Percentiles rank a stretch among this genome's conserved stretches.
Evolutionary conservation across 2,113 vertebrate species (phyloP).

Genomic region (Ursus arctos): DNA sequence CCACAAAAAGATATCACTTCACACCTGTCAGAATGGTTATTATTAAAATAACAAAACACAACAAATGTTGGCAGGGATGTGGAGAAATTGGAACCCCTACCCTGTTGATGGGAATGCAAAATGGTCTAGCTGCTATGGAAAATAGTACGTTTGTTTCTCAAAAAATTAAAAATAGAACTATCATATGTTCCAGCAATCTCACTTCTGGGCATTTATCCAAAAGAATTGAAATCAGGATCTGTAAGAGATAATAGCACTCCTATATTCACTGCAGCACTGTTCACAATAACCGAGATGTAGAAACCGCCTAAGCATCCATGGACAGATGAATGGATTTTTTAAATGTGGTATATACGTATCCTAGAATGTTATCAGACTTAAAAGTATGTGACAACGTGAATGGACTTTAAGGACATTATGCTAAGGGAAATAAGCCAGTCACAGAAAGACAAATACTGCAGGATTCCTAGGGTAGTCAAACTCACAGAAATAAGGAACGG

Average conservation of each 20-base stretch:
- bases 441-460: background rate
- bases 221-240: background rate
- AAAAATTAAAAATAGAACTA: conserved; percentile 9
- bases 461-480: background rate
- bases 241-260: background rate
- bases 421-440: background rate
- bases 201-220: background rate
- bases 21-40: background rate
- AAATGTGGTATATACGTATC: background rate
- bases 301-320: background rate
- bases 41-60: background rate
- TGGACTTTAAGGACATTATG: background rate
- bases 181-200: background rate
- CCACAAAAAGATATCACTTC: background rate
- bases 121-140: background rate
- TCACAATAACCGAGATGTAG: background rate
- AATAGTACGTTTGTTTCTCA: background rate
- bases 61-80: background rate
- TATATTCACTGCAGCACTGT: background rate
- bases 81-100: background rate
- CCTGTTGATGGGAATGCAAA: background rate
- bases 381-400: background rate
- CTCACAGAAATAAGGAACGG: background rate
- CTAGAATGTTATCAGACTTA: background rate
- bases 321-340: background rate